These are phyloP conservation scores for Euclidia mi DNA, from an alignment of 2,888 invertebrate genomes.

Conservation along the genomic window DNA sequence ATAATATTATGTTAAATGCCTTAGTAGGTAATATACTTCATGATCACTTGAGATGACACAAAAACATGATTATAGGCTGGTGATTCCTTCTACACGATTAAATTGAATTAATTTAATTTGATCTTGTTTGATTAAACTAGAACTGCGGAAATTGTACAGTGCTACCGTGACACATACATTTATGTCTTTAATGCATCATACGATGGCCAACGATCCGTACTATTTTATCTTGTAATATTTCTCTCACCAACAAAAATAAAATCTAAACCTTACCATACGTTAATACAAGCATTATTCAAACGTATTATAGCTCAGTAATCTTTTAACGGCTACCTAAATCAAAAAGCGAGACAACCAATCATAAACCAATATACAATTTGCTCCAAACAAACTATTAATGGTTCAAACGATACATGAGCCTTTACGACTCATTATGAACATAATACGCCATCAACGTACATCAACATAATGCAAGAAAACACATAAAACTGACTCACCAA, in stretches of 20 bases:
- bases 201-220: no score
- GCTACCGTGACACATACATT: no score
- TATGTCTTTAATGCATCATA: no score
- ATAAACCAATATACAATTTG: constrained; percentile 16
- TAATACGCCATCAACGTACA: constrained; percentile 68
- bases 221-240: no score
- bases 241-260: no score
- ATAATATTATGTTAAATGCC: constrained; percentile 21
- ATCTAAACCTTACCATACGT: no score
- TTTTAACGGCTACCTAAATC: constrained; percentile 13
- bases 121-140: no score
- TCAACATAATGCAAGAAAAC: constrained; percentile 72
- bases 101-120: no score
- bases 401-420: constrained; percentile 40
- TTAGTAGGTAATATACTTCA: neutral
- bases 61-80: no score
- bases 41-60: neutral
- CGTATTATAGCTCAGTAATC: constrained; percentile 9
- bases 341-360: constrained; percentile 21
- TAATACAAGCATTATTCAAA: neutral
- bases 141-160: no score
- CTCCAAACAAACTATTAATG: constrained; percentile 43
- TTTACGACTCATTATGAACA: constrained; percentile 65
- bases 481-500: constrained; percentile 75
- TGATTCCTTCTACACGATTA: no score